Conservation (phyloP, 2,888 invertebrate species). For the Epistrophe grossulariae region DNA sequence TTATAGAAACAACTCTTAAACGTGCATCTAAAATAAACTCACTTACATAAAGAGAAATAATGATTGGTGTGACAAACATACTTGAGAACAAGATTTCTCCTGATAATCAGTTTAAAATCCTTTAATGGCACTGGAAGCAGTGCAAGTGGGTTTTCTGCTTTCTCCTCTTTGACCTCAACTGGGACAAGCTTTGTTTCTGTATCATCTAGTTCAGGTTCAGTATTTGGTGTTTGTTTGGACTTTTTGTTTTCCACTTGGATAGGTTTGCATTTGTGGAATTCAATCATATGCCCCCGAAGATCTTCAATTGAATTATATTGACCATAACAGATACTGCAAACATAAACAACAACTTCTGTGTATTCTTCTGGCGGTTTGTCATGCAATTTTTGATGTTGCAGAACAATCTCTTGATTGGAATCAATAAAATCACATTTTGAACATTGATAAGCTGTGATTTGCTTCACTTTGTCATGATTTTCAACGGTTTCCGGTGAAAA, state of each 20-base stretch:
- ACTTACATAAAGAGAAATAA: neutral
- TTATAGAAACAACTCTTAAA: slow-evolving; percentile 85
- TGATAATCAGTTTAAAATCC: slow-evolving; percentile 80
- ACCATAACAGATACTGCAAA: slow-evolving; percentile 79
- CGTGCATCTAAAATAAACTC: slow-evolving; percentile 84
- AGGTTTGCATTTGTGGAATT: slow-evolving; percentile 79
- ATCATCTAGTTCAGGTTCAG: neutral
- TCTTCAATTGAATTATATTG: slow-evolving; percentile 79
- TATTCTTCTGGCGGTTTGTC: slow-evolving; percentile 32
- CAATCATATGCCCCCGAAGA: slow-evolving; percentile 82
- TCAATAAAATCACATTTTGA: slow-evolving; percentile 71
- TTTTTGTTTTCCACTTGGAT: slow-evolving; percentile 47
- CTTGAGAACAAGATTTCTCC: slow-evolving; percentile 78
- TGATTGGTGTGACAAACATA: slow-evolving; percentile 68
- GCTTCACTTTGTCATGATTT: slow-evolving; percentile 42
- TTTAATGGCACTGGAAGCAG: slow-evolving; percentile 81
- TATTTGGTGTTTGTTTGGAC: slow-evolving; percentile 42
- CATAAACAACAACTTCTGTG: slow-evolving; percentile 61
- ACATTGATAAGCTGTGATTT: slow-evolving; percentile 74
- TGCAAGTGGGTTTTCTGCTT: slow-evolving; percentile 58
- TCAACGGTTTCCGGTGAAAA: slow-evolving; percentile 64
- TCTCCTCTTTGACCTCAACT: slow-evolving; percentile 40
- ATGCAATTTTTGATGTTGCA: slow-evolving; percentile 63
- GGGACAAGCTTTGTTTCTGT: slow-evolving; percentile 7
- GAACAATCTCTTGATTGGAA: slow-evolving; percentile 49